These are phyloP conservation scores for Coreoperca whiteheadi DNA, from an alignment of 2,113 vertebrate genomes.

Conservation along the genomic window DNA sequence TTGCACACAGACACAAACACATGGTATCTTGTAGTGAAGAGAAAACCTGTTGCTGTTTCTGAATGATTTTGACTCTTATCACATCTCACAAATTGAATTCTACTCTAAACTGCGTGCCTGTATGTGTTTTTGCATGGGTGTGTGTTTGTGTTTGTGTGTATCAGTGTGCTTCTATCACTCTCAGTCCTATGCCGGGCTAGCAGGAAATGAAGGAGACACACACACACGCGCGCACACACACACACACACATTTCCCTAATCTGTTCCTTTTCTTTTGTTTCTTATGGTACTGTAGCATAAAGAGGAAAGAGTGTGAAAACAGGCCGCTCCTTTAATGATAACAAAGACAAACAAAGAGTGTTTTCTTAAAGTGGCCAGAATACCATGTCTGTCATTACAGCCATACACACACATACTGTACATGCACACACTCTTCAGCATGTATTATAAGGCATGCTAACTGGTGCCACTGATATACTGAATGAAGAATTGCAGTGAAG, in stretches of 20 bases:
- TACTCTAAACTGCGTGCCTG: neutral
- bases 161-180: constrained; percentile 61
- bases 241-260: constrained; percentile 9
- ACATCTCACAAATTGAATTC: neutral
- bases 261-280: constrained; percentile 53
- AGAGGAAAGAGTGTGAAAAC: constrained; percentile 56
- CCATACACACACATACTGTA: constrained; percentile 20
- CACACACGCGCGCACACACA: neutral
- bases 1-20: constrained; percentile 1
- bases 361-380: constrained; percentile 53
- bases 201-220: constrained; percentile 84
- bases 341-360: constrained; percentile 22
- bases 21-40: neutral
- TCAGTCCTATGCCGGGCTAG: constrained; percentile 46
- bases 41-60: constrained; percentile 1
- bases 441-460: constrained; percentile 46
- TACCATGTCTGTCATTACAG: constrained; percentile 52
- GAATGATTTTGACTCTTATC: neutral
- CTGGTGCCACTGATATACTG: constrained; percentile 46
- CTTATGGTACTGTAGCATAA: neutral
- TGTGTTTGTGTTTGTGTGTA: constrained; percentile 33
- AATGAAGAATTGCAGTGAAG: constrained; percentile 51
- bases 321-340: constrained; percentile 29
- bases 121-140: constrained; percentile 36
- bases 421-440: constrained; percentile 2